These are phyloP conservation scores for Pantala flavescens DNA, from an alignment of 1,140 invertebrate species.

Conservation along the genomic window DNA sequence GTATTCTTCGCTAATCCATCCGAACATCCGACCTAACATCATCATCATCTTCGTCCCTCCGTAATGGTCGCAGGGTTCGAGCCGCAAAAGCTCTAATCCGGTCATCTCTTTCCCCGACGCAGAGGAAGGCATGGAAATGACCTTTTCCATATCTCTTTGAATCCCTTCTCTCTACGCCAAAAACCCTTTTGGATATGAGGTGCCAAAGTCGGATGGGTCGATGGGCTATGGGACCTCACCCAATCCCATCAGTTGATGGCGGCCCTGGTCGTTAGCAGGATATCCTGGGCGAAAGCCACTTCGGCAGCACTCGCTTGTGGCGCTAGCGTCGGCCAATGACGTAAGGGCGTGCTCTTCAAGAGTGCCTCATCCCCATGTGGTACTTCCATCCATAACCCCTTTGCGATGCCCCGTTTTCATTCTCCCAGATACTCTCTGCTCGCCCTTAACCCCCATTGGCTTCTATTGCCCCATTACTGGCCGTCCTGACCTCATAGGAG, in stretches of 20 bases:
- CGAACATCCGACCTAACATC: too few relatives aligned
- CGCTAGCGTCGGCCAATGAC: slow-evolving; percentile 1
- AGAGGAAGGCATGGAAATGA: neutral
- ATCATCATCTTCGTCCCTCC: too few relatives aligned
- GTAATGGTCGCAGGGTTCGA: neutral
- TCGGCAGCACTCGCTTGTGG: neutral
- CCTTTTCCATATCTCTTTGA: neutral
- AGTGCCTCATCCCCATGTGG: neutral
- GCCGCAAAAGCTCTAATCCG: neutral
- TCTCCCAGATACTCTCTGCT: neutral
- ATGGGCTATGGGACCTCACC: neutral
- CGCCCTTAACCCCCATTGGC: slow-evolving; percentile 1
- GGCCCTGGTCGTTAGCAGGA: neutral
- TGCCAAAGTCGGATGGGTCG: slow-evolving; percentile 2
- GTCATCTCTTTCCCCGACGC: neutral
- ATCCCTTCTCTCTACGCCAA: neutral
- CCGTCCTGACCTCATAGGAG: slow-evolving; percentile 2
- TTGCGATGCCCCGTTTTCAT: neutral
- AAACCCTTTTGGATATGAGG: slow-evolving; percentile 1
- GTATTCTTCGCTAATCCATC: too few relatives aligned
- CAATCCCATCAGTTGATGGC: slow-evolving; percentile 7
- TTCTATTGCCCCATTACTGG: slow-evolving; percentile 5
- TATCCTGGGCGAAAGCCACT: slow-evolving; percentile 7
- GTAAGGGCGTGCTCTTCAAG: neutral
- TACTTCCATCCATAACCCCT: neutral